These are phyloP conservation scores for Cordylochernes scorpioides DNA, from an alignment of 2,888 invertebrate genomes.

Conservation along the genomic window DNA sequence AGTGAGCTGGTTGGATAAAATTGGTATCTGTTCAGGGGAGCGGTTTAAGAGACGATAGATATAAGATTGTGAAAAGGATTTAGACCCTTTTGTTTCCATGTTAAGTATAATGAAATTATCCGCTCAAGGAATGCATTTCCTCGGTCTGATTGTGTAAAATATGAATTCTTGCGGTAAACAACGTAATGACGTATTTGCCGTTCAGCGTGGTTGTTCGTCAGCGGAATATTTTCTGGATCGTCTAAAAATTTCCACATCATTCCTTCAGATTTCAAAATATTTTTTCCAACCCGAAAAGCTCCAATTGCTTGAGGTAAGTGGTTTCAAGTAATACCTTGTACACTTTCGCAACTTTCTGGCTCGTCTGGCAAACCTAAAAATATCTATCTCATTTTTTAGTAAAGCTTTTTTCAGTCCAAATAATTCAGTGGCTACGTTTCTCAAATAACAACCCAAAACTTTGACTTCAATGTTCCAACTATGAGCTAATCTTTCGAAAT, in stretches of 20 bases:
- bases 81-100: conserved; percentile 2
- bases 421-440: too few species aligned
- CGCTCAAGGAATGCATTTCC: conserved; percentile 3
- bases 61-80: conserved; percentile 1
- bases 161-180: conserved; percentile 3
- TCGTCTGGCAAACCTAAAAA: background rate
- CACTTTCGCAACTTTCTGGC: background rate
- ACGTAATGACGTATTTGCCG: conserved; percentile 1
- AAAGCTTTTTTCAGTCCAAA: background rate
- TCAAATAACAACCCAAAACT: background rate
- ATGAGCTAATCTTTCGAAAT: background rate
- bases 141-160: conserved; percentile 3
- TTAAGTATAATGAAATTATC: conserved; percentile 4
- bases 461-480: conserved; percentile 1
- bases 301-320: background rate
- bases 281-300: background rate
- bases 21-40: background rate
- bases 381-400: background rate
- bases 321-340: background rate
- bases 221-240: background rate
- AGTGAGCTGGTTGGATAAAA: conserved; percentile 1
- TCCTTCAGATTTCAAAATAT: background rate
- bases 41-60: conserved; percentile 1
- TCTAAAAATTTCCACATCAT: background rate
- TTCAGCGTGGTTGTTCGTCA: background rate